phyloP scores from a whole-genome alignment of 2,888 invertebrate species.

The Argyresthia goedartella region DNA sequence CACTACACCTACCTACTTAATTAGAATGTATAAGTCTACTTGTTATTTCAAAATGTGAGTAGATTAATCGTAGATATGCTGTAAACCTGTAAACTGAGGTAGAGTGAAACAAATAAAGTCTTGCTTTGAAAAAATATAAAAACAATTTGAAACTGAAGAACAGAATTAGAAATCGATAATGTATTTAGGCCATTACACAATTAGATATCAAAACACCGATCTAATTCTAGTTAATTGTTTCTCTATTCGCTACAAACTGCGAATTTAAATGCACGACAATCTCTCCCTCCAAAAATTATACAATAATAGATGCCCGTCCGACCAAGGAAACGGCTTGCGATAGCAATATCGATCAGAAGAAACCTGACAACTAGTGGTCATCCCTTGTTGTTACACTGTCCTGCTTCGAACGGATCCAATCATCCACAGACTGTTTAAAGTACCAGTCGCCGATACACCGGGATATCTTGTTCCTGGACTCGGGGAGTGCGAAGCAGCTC shows the following conservation, averaged over 20 bases:
- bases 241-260: constrained; percentile 52
- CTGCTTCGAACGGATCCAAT: constrained; percentile 15
- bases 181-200: neutral
- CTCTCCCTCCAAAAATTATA: constrained; percentile 35
- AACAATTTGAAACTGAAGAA: no score
- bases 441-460: constrained; percentile 73
- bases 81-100: constrained; percentile 31
- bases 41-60: constrained; percentile 13
- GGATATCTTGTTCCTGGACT: constrained; percentile 68
- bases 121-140: neutral
- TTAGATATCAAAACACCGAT: neutral
- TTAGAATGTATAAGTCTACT: neutral
- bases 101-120: constrained; percentile 14
- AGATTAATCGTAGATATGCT: constrained; percentile 31
- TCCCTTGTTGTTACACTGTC: neutral
- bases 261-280: constrained; percentile 55
- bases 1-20: constrained; percentile 24
- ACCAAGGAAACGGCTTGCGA: neutral
- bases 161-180: no score
- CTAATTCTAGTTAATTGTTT: constrained; percentile 29
- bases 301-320: constrained; percentile 8
- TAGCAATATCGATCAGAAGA: neutral
- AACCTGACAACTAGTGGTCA: neutral
- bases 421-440: constrained; percentile 48
- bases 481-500: constrained; percentile 67